Base-by-base conservation (phyloP, 2,888 invertebrate species). In the Salpingus planirostris region DNA sequence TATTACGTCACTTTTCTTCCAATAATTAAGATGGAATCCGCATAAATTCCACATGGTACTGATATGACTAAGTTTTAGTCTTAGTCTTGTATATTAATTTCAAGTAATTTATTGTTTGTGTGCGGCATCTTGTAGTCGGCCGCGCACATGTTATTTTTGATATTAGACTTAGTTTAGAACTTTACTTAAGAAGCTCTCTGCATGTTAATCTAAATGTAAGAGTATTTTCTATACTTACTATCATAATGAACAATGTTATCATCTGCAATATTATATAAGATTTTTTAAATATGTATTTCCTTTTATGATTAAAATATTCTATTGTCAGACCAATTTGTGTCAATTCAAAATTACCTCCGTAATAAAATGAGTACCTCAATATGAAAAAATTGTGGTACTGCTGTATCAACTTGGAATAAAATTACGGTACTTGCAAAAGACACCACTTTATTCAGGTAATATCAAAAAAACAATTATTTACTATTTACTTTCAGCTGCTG, bases 181-280 rank as follows among this genome's bases (percentile, higher is more conserved):
- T 18, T 56, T 51, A 46, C 48, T 55, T 50, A 59, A 51, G 56
- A 59, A 58, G 62, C 62, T 62, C 62, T 64, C 62, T 64, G 56
- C 59, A 56, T 57, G 28, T 44, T 45, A 47, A 44, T 47, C 36
- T 48, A 49, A 44, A 50, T 49, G 47, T 51, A 51, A 50, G 44
- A 43, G 48, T 54, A 49, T 35, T 8, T 18, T 47, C 44, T 50
- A 46, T 43, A 18, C 4, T 10, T 50, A 44, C 50, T 47, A 34
- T 49, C 42, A 45, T 36, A 47, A 41, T 43, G 45, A 42, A 45
- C 32, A 35, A 39, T 39, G 38, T 39, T 39, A 39, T 39, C 29
- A 53, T 53, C 53, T 54, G 57, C 57, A 58, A 57, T 58, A 58
- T 56, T 58, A 58, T 50, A 49, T 56, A 55, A 52, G 55, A 40